Percentiles rank a stretch among this genome's conserved stretches.
Conservation (phyloP, 2,113 vertebrate genomes). For the Polypterus senegalus region DNA sequence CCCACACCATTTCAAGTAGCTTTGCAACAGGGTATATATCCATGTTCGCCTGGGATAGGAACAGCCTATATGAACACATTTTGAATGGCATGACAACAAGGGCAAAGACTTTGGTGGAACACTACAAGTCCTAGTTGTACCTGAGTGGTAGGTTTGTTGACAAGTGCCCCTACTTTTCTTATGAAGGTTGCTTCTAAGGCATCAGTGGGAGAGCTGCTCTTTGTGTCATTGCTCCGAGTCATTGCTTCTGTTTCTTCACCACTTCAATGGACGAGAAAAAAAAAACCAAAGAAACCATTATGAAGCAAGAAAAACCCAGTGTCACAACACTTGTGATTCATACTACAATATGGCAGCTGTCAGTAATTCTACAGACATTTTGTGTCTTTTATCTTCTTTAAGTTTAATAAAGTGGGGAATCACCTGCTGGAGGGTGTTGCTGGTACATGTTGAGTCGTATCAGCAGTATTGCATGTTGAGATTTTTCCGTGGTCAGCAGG, state of each 20-base stretch:
- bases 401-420: background rate
- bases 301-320: background rate
- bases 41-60: too few relatives aligned
- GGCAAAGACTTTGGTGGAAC: too few relatives aligned
- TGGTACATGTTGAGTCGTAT: slow-evolving; percentile 46
- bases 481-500: slow-evolving; percentile 63
- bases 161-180: slow-evolving; percentile 88
- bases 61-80: too few relatives aligned
- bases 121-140: slow-evolving; percentile 34
- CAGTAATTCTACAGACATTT: too few relatives aligned
- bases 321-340: too few relatives aligned
- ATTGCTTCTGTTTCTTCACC: slow-evolving; percentile 63
- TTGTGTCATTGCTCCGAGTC: slow-evolving; percentile 61
- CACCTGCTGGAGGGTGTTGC: slow-evolving; percentile 66
- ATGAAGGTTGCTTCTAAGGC: slow-evolving; percentile 71
- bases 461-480: slow-evolving; percentile 42
- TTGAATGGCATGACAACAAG: too few relatives aligned
- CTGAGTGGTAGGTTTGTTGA: slow-evolving; percentile 85
- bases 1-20: too few relatives aligned
- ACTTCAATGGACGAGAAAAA: slow-evolving; percentile 27
- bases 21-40: too few relatives aligned
- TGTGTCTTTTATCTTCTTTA: too few relatives aligned
- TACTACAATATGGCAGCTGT: too few relatives aligned
- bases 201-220: slow-evolving; percentile 59
- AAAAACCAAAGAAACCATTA: background rate